Evolutionary conservation across 2,113 vertebrate genomes (phyloP), one percentile per base, ranked within the genome.

Genomic region (Callionymus lyra): DNA sequence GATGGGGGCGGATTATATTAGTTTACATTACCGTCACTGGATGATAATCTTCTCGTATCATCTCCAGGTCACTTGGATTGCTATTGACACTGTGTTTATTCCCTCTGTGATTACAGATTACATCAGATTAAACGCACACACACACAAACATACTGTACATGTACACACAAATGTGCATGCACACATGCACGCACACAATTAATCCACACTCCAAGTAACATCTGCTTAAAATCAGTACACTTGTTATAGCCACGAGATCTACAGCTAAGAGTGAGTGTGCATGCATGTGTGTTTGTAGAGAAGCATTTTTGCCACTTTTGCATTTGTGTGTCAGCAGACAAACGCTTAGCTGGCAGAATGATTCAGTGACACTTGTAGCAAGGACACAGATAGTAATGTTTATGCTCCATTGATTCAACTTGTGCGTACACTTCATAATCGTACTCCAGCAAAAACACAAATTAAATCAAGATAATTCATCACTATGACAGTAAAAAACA

Each of bases 51-150:
- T 6, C 14, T 32, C 8, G 21, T 27, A 27, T 27, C 21, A 27
- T 41, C 47, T 45, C 14, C 50, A 63, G 55, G 47, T 72, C 65
- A 64, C 9, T 43, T 15, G 47, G 63, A 64, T 78, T 72, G 66
- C n/a, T 41, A 32, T 21, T 35, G 47, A 31, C 38, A 27, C 39
- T 13, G 13, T 61, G 53, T 66, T 17, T n/a, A 48, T 47, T 50
- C 41, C 62, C 44, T 15, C 12, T 71, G 59, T 70, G 63, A 74
- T 74, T 41, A 39, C 63, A 70, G 74, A 78, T 78, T 70, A 70
- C 50, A 65, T 54, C 47, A 41, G 64, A 73, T 69, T 73, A 31
- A 10, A 13, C 21, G 76, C 38, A 56, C 31, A 40, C 21, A 5
- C 21, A 27, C 21, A 79, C 38, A 56, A 21, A 40, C n/a, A n/a